Evolutionary conservation across 2,888 invertebrate species (phyloP), one percentile per base, ranked within the genome.

Genomic region (Myathropa florea): DNA sequence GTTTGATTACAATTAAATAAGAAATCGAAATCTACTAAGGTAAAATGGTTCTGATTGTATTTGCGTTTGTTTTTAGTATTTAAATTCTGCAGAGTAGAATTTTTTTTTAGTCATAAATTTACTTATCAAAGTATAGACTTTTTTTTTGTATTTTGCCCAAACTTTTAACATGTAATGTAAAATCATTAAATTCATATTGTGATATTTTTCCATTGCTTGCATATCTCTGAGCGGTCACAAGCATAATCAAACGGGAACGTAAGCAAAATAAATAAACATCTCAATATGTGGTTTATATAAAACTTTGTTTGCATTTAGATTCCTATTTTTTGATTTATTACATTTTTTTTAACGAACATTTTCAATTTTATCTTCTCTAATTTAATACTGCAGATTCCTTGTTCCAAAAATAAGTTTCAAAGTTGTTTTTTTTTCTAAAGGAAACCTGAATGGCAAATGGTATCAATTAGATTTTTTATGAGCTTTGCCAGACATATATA

Each of bases 321-420:
- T 36, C 14, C 10, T 26, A 9, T 70, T 18, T 26, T n/a, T 59
- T 23, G 28, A 28, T 55, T 14, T 61, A 0, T 64, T 73, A n/a
- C 1, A 14, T 57, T 23, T 65, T 26, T 67, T 60, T 28, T 28
- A 53, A 7, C 7, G 2, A 67, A 30, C 30, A 24, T 18, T 26
- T 33, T 60, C 3, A 23, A 23, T 63, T 63, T 77, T 26, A 70
- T 68, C 53, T 53, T 63, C 55, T 28, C 53, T 68, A 59, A 39
- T 23, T 59, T 26, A 57, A 53, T 61, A 21, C 12, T 46, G 33
- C 77, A 61, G 21, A 36, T 70, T 70, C 61, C 28, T 57, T 30
- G 61, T 55, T 55, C 77, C 36, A 39, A 70, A 78, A 78, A 78
- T 78, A 70, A 36, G 61, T 46, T 46, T 9, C 10, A 76, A 59